Evolutionary conservation across 1,140 invertebrate genomes (phyloP), one percentile per base, ranked within the genome.

Genomic region (Aphelinus certus): DNA sequence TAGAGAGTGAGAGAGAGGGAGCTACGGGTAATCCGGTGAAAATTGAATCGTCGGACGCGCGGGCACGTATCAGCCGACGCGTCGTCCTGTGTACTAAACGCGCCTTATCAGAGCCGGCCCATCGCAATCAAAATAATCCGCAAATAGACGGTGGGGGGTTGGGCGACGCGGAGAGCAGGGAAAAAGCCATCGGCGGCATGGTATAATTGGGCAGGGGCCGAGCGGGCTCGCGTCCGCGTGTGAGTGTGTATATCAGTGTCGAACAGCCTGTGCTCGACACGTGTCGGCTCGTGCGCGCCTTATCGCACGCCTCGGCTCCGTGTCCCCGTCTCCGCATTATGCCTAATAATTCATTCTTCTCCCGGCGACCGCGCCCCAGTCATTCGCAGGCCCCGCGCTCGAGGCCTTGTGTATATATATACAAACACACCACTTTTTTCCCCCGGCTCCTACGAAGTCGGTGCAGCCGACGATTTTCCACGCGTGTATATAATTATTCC

Each of bases 271-370:
- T 77, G 69, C 73, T 77, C 70, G 85, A 85, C 86, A 87, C 87
- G 87, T 88, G 86, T 86, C 87, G 80, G 71, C 83, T 81, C 80
- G 82, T 84, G 84, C 75, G 83, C 83, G 77, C 78, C 83, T 83
- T 78, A 79, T 76, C 74, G 61, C 61, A 48, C n/a, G 9, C 26
- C 55, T 53, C 26, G 47, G 53, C 51, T 42, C 10, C 43, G 45
- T 49, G 9, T 56, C 79, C 58, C 53, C 79, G 78, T 80, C 79
- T 82, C 81, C 84, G 79, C 81, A 85, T 86, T 86, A 85, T 82
- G 81, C 82, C 78, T 83, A 86, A 88, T 88, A 87, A 87, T 88
- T 86, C 86, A 87, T 87, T 84, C 83, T 83, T 84, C 83, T 82
- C 83, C 83, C 82, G 26, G 26, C 26, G 26, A 26, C 26, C 71